A percentile compares a stretch with the other conserved stretches of the same genome.
These are phyloP conservation scores for Geotria australis DNA, from an alignment of 2,797 vertebrate genomes.

Conservation along the genomic window DNA sequence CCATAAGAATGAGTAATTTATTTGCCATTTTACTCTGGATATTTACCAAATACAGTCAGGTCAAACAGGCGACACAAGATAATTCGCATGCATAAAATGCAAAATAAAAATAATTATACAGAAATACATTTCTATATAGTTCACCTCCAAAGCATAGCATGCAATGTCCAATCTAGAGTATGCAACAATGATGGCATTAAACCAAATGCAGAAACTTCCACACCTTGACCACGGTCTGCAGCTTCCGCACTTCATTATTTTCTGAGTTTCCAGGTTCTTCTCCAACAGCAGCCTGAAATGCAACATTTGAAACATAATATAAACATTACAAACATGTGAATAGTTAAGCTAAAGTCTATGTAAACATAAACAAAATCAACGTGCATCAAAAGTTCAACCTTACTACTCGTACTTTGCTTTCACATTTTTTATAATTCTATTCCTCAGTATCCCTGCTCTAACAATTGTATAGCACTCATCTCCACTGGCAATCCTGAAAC, in stretches of 20 bases:
- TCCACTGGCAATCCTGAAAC: too few species aligned
- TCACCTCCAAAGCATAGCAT: neutral
- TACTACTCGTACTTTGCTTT: too few species aligned
- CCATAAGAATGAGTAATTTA: too few species aligned
- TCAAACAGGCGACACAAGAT: neutral
- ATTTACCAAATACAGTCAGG: neutral
- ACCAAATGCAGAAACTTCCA: constrained; percentile 2
- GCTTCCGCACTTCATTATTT: constrained; percentile 35
- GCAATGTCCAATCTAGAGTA: neutral
- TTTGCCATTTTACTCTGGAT: too few species aligned
- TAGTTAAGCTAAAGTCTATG: too few species aligned
- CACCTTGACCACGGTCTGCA: constrained; percentile 61
- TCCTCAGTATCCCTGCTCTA: too few species aligned
- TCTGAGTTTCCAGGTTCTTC: constrained; percentile 24
- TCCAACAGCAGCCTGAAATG: constrained; percentile 21
- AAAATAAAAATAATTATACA: neutral
- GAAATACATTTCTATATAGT: neutral
- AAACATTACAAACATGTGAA: neutral
- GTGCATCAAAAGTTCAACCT: too few species aligned
- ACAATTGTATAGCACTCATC: too few species aligned
- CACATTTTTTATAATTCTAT: too few species aligned
- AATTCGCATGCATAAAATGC: neutral
- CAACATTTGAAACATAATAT: constrained; percentile 3
- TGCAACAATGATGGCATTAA: neutral
- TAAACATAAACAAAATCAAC: too few species aligned